Conservation (phyloP, 1,140 invertebrate genomes). For the Drosophila serrata region DNA sequence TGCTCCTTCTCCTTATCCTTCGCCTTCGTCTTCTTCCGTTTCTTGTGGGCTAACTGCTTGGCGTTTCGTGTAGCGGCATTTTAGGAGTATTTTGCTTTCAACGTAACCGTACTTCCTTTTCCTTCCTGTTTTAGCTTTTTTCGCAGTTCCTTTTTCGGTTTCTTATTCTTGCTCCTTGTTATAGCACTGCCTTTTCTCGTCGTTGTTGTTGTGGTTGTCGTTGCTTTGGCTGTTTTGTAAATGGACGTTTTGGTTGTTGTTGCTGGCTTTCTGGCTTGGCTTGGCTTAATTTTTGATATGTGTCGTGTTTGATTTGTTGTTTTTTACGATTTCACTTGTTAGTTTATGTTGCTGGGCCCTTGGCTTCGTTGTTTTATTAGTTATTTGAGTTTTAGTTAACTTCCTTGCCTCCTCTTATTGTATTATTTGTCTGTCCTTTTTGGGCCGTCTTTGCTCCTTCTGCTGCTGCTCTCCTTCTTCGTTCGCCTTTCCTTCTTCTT, state of each 20-base stretch:
- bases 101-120: constrained; percentile 18
- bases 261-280: constrained; percentile 33
- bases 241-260: constrained; percentile 67
- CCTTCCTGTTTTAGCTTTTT: neutral
- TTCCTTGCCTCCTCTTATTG: constrained; percentile 36
- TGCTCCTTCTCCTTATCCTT: neutral
- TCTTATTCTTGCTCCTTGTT: neutral
- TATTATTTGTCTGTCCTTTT: constrained; percentile 52
- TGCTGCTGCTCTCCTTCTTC: constrained; percentile 42
- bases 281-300: constrained; percentile 51
- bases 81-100: constrained; percentile 4
- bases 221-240: constrained; percentile 51
- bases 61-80: constrained; percentile 21
- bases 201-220: constrained; percentile 29
- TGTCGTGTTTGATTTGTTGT: constrained; percentile 17
- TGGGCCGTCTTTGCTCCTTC: constrained; percentile 36
- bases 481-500: constrained; percentile 9
- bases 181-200: constrained; percentile 1
- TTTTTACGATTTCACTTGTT: constrained; percentile 1
- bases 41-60: constrained; percentile 12
- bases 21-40: neutral
- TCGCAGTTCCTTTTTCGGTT: neutral
- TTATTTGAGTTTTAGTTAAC: constrained; percentile 10
- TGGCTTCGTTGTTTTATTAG: constrained; percentile 8
- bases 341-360: constrained; percentile 4